Conservation (phyloP, 2,113 vertebrate genomes). For the Lipophrys pholis region DNA sequence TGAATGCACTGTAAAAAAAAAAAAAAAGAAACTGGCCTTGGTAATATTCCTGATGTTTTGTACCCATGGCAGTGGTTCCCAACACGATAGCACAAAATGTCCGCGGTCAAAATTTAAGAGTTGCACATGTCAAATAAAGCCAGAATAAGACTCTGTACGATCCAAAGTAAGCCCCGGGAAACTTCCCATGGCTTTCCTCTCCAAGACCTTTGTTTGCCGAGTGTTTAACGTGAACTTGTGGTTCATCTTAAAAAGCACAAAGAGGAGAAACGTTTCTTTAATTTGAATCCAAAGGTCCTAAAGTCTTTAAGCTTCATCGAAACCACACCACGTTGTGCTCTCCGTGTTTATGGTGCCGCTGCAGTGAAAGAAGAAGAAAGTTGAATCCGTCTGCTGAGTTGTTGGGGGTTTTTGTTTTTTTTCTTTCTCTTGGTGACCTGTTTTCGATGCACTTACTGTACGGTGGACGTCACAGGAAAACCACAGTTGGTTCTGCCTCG, state of each 20-base stretch:
- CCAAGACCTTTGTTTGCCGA: too few species aligned
- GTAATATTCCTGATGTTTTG: neutral
- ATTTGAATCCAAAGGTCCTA: constrained; percentile 41
- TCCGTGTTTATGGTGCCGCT: neutral
- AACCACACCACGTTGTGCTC: constrained; percentile 6
- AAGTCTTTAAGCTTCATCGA: constrained; percentile 14
- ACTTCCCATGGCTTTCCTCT: too few species aligned
- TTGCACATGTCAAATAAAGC: too few species aligned
- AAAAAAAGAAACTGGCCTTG: constrained; percentile 34
- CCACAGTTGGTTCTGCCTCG: constrained; percentile 50
- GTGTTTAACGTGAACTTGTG: neutral
- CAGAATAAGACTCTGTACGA: too few species aligned
- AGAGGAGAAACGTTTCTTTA: constrained; percentile 35
- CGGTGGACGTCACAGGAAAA: constrained; percentile 58
- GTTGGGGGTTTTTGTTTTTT: too few species aligned
- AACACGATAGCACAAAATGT: too few species aligned
- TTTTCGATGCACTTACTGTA: constrained; percentile 23
- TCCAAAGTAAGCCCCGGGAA: too few species aligned
- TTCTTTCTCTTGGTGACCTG: neutral
- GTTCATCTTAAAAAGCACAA: constrained; percentile 66
- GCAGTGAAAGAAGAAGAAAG: constrained; percentile 22
- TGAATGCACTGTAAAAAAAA: constrained; percentile 31
- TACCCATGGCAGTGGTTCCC: too few species aligned
- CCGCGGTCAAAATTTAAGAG: too few species aligned
- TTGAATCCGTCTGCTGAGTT: constrained; percentile 33